Conservation (phyloP, 1,140 invertebrate genomes). For the Dinothrombium tinctorium region DNA sequence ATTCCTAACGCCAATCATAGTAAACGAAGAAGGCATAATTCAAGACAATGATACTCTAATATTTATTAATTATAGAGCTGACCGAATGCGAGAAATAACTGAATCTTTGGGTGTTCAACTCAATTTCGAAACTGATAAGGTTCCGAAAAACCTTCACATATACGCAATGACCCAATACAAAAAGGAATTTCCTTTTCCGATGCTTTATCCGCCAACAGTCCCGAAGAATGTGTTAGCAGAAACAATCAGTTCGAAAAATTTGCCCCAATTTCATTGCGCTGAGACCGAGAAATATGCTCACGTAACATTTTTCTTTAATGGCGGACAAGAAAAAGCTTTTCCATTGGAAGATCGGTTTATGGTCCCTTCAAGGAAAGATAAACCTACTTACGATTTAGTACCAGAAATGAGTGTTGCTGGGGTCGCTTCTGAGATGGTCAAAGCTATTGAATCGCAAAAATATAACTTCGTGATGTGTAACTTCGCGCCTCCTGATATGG, state of each 20-base stretch:
- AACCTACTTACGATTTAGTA: slow-evolving; percentile 25
- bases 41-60: slow-evolving; percentile 25
- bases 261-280: slow-evolving; percentile 25
- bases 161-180: slow-evolving; percentile 27
- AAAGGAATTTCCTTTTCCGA: slow-evolving; percentile 23
- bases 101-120: slow-evolving; percentile 23
- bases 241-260: slow-evolving; percentile 20
- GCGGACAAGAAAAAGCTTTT: slow-evolving; percentile 24
- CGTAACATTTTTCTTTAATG: slow-evolving; percentile 29
- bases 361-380: slow-evolving; percentile 28
- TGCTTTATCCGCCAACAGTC: slow-evolving; percentile 22
- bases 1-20: slow-evolving; percentile 26
- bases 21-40: slow-evolving; percentile 19
- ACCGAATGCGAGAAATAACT: slow-evolving; percentile 24
- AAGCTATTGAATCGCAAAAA: slow-evolving; percentile 20
- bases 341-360: slow-evolving; percentile 22
- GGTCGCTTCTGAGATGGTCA: slow-evolving; percentile 24
- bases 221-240: slow-evolving; percentile 26
- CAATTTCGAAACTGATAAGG: slow-evolving; percentile 20
- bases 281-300: slow-evolving; percentile 29
- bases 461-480: slow-evolving; percentile 28
- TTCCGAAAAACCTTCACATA: slow-evolving; percentile 17
- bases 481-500: slow-evolving; percentile 29
- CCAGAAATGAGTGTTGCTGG: slow-evolving; percentile 25
- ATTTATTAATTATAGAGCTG: slow-evolving; percentile 26